Conservation (phyloP, 2,888 invertebrate genomes). For the Chorisops tibialis region DNA sequence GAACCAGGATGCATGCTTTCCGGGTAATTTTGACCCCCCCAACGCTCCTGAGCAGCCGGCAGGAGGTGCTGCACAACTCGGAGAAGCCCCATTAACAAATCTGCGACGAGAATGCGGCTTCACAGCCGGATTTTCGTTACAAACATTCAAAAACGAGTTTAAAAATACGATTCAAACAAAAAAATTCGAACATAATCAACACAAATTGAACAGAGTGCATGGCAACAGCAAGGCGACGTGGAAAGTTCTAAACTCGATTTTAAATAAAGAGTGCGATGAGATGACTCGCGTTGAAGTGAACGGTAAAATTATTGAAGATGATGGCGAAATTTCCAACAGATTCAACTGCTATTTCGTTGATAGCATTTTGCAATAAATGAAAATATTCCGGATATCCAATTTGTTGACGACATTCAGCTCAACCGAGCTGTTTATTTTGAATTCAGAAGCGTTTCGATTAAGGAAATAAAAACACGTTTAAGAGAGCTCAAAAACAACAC, state of each 20-base stretch:
- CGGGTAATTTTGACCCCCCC: too few species aligned
- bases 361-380: too few species aligned
- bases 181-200: background rate
- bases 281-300: background rate
- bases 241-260: background rate
- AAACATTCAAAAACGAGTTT: slow-evolving; percentile 2
- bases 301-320: background rate
- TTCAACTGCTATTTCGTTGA: slow-evolving; percentile 28
- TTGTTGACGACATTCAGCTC: too few species aligned
- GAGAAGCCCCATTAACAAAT: too few species aligned
- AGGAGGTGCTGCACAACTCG: too few species aligned
- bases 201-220: background rate
- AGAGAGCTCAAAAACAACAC: slow-evolving; percentile 2
- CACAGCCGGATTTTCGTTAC: too few species aligned
- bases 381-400: too few species aligned
- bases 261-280: background rate
- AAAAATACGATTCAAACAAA: slow-evolving; percentile 2
- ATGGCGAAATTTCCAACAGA: slow-evolving; percentile 32
- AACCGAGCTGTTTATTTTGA: background rate
- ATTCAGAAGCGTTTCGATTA: background rate
- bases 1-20: too few species aligned
- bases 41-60: too few species aligned
- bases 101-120: too few species aligned
- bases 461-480: background rate
- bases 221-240: background rate